Percentiles rank a stretch among this genome's conserved stretches.
These are phyloP conservation scores for Ferdinandea cuprea DNA, from an alignment of 2,888 invertebrate genomes.

Conservation along the genomic window DNA sequence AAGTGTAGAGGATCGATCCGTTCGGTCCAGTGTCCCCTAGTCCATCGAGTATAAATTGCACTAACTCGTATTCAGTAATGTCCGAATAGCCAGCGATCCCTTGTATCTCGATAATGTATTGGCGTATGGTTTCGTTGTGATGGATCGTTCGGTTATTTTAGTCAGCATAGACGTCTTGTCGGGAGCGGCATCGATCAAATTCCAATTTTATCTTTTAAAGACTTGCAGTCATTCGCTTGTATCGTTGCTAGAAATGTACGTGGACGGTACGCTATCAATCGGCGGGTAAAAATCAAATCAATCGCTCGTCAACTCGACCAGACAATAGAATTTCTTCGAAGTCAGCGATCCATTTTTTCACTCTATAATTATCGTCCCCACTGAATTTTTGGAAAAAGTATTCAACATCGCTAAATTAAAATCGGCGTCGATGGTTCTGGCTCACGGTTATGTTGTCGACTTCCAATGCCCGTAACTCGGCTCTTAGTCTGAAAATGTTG, in stretches of 20 bases:
- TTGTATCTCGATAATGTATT: slow-evolving; percentile 31
- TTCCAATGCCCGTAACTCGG: no score
- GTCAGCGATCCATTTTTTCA: no score
- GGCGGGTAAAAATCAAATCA: slow-evolving; percentile 15
- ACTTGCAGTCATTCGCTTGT: slow-evolving; percentile 16
- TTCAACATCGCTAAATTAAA: no score
- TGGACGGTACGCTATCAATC: slow-evolving; percentile 14
- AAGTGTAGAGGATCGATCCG: slow-evolving; percentile 16
- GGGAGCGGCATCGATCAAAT: slow-evolving; percentile 5
- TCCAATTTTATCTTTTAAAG: slow-evolving; percentile 6
- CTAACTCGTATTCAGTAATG: no score
- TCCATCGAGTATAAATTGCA: no score
- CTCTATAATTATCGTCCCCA: no score
- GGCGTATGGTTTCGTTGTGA: not conserved
- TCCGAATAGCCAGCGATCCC: no score
- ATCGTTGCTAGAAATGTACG: slow-evolving; percentile 11
- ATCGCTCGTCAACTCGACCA: slow-evolving; percentile 8
- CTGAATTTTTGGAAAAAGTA: no score
- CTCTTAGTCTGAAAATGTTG: no score
- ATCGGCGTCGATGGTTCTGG: no score
- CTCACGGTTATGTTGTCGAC: no score
- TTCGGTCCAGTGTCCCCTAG: slow-evolving; percentile 18
- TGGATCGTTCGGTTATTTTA: not conserved
- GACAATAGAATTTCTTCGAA: slow-evolving; percentile 18
- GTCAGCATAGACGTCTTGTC: slow-evolving; percentile 9